Evolutionary conservation across 1,140 invertebrate genomes (phyloP), one percentile per base, ranked within the genome.

Genomic region (Caerostris extrusa): DNA sequence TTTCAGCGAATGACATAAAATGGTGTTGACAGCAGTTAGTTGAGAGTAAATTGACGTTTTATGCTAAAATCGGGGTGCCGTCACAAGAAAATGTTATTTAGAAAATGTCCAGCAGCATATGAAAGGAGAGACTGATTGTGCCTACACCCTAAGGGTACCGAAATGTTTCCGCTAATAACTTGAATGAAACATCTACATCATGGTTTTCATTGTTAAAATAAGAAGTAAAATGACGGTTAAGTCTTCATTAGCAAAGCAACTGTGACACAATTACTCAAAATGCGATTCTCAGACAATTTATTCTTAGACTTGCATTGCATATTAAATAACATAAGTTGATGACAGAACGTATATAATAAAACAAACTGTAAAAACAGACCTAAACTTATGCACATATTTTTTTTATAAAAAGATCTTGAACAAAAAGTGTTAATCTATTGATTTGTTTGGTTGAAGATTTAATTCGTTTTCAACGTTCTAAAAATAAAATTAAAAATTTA

Each of bases 21-120:
- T 88, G 86, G 86, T 88, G 86, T 88, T 88, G 86, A 88, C 86
- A 88, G 86, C 86, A 88, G 58, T 88, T 88, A 88, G 34, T 10
- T 17, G 8, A 53, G 50, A 88, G 86, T 88, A 88, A 88, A 88
- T 88, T 50, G 86, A 88, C 6, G 86, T 53, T 88, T 88, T 88
- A 88, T 88, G 86, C 61, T 88, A 88, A 88, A 88, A 88, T 57
- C 58, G 61, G 57, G 8, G 83, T 85, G 53, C 57, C 50, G 56
- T n/a, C 83, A 85, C 83, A 60, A 50, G 86, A 64, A 88, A 88
- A 64, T 88, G 61, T 53, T 88, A 88, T 61, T 67, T 64, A 88
- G 86, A 88, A 88, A 88, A 88, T 64, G 61, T 53, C 19, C 14
- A 57, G 34, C 58, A 17, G 14, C 53, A 83, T 7, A 83, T 56